phyloP scores from a whole-genome alignment of 2,888 invertebrate genomes.

The Plebejus anna region DNA sequence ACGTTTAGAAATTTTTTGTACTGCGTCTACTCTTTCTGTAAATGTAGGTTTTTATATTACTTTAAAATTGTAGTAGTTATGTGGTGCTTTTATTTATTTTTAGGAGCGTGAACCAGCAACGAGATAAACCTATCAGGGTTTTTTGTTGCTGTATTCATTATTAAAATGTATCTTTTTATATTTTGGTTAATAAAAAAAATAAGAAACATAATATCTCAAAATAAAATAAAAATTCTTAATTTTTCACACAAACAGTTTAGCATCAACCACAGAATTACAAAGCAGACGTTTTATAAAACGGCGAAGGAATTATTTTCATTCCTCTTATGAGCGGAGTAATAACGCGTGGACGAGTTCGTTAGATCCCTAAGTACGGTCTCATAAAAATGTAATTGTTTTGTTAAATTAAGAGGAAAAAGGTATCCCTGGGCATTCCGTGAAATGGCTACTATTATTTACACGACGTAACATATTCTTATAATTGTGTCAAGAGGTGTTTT shows the following conservation, averaged over 20 bases:
- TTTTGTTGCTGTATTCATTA: too few species aligned
- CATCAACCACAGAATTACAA: background rate
- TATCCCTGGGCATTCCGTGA: conserved; percentile 31
- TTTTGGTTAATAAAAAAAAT: too few species aligned
- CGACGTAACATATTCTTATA: background rate
- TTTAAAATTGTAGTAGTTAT: too few species aligned
- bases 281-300: conserved; percentile 16
- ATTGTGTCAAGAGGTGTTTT: conserved; percentile 8
- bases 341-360: conserved; percentile 52
- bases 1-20: too few species aligned
- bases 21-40: too few species aligned
- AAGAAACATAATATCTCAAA: too few species aligned
- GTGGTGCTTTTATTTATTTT: too few species aligned
- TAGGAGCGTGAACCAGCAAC: too few species aligned
- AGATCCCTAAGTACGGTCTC: conserved; percentile 37
- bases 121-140: too few species aligned
- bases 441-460: conserved; percentile 7
- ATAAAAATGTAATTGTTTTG: conserved; percentile 41
- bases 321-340: conserved; percentile 53
- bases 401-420: conserved; percentile 39
- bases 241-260: background rate
- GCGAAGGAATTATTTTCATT: conserved; percentile 43
- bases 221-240: too few species aligned
- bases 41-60: too few species aligned
- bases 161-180: too few species aligned